phyloP scores from a whole-genome alignment of 2,888 invertebrate species.

The Taphrorychus bicolor region DNA sequence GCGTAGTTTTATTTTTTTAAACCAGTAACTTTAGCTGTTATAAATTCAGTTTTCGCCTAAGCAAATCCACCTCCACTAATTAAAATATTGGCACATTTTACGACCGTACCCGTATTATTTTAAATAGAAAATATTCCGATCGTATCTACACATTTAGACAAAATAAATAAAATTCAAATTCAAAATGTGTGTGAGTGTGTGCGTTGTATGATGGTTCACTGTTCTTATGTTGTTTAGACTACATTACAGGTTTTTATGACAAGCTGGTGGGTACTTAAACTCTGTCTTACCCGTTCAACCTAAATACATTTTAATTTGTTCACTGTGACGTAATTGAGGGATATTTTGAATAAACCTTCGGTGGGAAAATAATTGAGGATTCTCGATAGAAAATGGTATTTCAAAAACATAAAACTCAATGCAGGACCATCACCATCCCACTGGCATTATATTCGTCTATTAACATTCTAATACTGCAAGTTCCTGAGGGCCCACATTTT shows the following conservation, averaged over 20 bases:
- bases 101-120: background rate
- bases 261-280: conserved; percentile 18
- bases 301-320: conserved; percentile 30
- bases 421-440: no score
- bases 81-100: background rate
- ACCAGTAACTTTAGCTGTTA: no score
- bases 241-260: conserved; percentile 21
- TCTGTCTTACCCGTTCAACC: conserved; percentile 22
- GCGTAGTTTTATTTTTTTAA: no score
- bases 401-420: no score
- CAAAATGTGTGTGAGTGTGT: background rate
- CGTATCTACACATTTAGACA: background rate
- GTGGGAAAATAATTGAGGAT: no score
- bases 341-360: conserved; percentile 7
- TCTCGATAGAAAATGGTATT: no score
- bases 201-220: background rate
- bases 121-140: background rate
- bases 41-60: background rate
- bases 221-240: background rate
- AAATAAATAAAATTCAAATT: background rate
- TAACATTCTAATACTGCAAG: no score
- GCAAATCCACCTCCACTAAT: background rate
- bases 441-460: no score
- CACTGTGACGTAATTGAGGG: conserved; percentile 24
- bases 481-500: no score